These are phyloP conservation scores for Monochamus saltuarius DNA, from an alignment of 1,140 invertebrate genomes.

Conservation along the genomic window DNA sequence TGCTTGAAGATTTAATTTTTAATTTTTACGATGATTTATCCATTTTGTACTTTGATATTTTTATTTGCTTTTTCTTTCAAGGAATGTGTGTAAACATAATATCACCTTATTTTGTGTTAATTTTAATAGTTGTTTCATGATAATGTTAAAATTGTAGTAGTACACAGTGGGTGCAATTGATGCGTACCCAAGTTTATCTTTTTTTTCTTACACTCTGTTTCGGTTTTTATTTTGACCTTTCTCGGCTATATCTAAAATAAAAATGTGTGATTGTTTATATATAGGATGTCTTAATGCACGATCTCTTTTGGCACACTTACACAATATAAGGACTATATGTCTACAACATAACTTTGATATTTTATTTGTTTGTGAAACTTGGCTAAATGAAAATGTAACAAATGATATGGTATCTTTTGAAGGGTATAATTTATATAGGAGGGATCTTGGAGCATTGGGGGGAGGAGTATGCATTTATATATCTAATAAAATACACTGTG, in stretches of 20 bases:
- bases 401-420: neutral
- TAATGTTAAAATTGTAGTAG: too few relatives aligned
- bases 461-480: slow-evolving; percentile 3
- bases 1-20: too few relatives aligned
- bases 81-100: too few relatives aligned
- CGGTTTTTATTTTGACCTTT: too few relatives aligned
- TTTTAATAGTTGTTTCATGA: too few relatives aligned
- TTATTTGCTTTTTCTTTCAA: too few relatives aligned
- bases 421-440: slow-evolving; percentile 9
- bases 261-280: slow-evolving; percentile 2
- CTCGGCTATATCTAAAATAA: neutral
- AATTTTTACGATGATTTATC: too few relatives aligned
- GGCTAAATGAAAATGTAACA: slow-evolving; percentile 6
- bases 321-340: neutral
- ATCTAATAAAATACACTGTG: neutral
- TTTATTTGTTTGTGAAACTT: slow-evolving; percentile 1
- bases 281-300: slow-evolving; percentile 11
- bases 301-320: slow-evolving; percentile 1
- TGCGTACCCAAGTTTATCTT: too few relatives aligned
- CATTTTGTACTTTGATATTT: too few relatives aligned
- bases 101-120: too few relatives aligned
- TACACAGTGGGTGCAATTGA: too few relatives aligned
- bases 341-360: neutral
- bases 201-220: too few relatives aligned
- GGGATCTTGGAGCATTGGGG: neutral